Base-by-base conservation (phyloP, 2,888 invertebrate species). In the Phengaris arion region DNA sequence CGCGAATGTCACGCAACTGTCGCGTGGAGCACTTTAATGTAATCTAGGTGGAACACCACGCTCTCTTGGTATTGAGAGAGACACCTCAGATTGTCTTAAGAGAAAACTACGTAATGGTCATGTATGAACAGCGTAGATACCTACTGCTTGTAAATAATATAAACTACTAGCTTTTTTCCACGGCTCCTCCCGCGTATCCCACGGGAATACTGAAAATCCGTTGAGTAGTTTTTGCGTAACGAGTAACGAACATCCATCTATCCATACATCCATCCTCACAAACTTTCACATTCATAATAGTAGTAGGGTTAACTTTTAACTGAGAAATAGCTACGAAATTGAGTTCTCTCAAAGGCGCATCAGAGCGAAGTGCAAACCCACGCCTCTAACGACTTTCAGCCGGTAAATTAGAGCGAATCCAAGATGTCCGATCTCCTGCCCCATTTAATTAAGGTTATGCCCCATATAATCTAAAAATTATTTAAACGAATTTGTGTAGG, bases 1-100 rank as follows among this genome's bases (percentile, higher is more conserved):
- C 83, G 86, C 80, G 85, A 87, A 91, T 91, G 91, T 90, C 93
- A 93, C 92, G 92, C 87, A 86, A 85, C 82, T 83, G 81, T 79
- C 82, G 79, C 81, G 73, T 59, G 54, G 72, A 51, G 54, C 72
- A 45, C 64, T 64, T 45, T 64, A 64, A 64, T 64, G 35, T 35
- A 64, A 64, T 64, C 64, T 45, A 64, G 64, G 64, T 64, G 64
- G 64, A 64, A 64, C 59, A 59, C 64, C 48, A 69, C 70, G 70
- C 70, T 70, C 51, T 22, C 70, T 64, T 48, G 48, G 48, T n/a
- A 69, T 22, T 22, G 48, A 22, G 46, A 22, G 15, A 70, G 70
- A 48, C 51, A 51, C 70, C 22, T 70, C 48, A 52, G 51, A 51
- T 64, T 45, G 64, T 64, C 64, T 64, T 12, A 15, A 35, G 64